Evolutionary conservation across 2,113 vertebrate genomes (phyloP), one percentile per base, ranked within the genome.

Genomic region (Leucopsar rothschildi): DNA sequence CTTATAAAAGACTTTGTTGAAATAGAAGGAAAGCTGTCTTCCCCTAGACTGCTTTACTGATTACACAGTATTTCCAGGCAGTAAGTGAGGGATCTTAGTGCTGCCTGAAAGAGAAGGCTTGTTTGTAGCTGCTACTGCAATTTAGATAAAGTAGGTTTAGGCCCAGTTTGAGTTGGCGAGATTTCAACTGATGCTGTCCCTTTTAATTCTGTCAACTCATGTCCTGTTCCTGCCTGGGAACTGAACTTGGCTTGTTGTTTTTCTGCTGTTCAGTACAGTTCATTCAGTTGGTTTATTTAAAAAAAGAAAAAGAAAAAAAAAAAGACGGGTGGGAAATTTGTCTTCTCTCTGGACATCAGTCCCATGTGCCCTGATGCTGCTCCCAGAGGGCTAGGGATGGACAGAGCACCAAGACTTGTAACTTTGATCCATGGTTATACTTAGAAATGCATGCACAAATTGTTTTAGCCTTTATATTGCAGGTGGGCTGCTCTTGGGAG

Each of bases 11-110:
- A 78, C 81, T 80, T 86, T 79, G 80, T 59, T 94, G 77, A 92
- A 96, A 64, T 84, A 95, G 61, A 95, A 89, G 61, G 70, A 92
- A 93, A 79, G 57, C 91, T 92, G 77, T 86, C 95, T 91, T 90
- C 45, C 56, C 60, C 69, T 8, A 10, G 57, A 37, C 79, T 82
- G 63, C 73, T 92, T 82, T 93, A 61, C 86, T 68, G 89, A 78
- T 88, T 89, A 39, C 66, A 40, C 37, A 60, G 82, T 78, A 75
- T 90, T 88, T 88, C 80, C 87, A 78, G 80, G 76, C 56, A 75
- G 49, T 92, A 84, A 90, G 76, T 3, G 21, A 88, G 66, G 63
- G 85, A 92, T 87, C 94, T 80, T 60, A 73, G 50, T 31, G 10
- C 59, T 85, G 78, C 15, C 63, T 95, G 55, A 95, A 92, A 94